Conservation (phyloP, 2,888 invertebrate genomes). For the Coecobrya sp. region DNA sequence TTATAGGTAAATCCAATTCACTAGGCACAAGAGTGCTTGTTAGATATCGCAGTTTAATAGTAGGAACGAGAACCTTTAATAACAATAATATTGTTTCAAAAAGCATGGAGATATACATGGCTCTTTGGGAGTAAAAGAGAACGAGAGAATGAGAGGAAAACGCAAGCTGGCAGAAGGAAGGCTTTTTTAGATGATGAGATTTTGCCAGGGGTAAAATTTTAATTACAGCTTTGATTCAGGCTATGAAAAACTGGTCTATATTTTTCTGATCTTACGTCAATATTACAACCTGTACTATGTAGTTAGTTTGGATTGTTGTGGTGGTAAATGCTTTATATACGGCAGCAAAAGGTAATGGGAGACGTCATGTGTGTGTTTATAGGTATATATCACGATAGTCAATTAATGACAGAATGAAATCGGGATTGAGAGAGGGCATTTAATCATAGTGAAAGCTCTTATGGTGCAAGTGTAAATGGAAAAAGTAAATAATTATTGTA, state of each 20-base stretch:
- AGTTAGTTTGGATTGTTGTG: neutral
- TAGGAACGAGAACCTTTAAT: constrained; percentile 71
- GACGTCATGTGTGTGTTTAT: constrained; percentile 22
- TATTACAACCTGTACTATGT: constrained; percentile 42
- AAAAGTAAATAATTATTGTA: constrained; percentile 50
- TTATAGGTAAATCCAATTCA: neutral
- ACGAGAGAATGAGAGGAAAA: constrained; percentile 39
- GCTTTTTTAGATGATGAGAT: constrained; percentile 75
- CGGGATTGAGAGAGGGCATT: neutral
- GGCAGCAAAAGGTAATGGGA: constrained; percentile 3
- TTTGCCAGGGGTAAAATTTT: constrained; percentile 80
- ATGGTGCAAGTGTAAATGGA: constrained; percentile 23
- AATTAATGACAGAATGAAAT: neutral
- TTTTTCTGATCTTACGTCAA: constrained; percentile 67
- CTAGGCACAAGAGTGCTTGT: constrained; percentile 51
- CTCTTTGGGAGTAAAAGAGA: neutral
- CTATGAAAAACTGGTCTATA: constrained; percentile 72
- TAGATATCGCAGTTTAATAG: constrained; percentile 69
- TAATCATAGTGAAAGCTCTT: constrained; percentile 3
- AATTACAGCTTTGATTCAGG: constrained; percentile 73
- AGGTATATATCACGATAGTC: neutral
- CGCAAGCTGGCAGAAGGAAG: constrained; percentile 63
- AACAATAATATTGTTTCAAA: constrained; percentile 65
- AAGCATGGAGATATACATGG: neutral
- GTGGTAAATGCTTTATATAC: neutral